phyloP scores from a whole-genome alignment of 2,888 invertebrate genomes.

The Rhagonycha lutea region DNA sequence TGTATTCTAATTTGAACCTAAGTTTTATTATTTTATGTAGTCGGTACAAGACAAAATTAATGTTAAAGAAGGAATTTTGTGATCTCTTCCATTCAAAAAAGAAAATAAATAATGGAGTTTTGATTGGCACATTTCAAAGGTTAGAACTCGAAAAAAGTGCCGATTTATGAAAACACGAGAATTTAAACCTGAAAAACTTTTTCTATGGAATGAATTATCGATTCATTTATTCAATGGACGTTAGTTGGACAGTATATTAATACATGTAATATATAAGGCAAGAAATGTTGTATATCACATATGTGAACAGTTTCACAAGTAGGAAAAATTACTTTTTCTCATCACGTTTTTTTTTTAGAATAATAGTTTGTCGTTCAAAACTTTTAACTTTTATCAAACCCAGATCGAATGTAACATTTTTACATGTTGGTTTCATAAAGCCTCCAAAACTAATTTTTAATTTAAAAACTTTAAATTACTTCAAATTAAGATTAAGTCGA shows the following conservation, averaged over 20 bases:
- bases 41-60: background rate
- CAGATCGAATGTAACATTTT: background rate
- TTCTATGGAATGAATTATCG: background rate
- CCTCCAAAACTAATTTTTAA: background rate
- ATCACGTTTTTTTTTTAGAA: slow-evolving; percentile 7
- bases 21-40: background rate
- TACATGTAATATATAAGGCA: background rate
- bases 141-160: background rate
- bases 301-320: slow-evolving; percentile 1
- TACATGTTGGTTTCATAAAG: background rate
- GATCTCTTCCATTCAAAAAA: background rate
- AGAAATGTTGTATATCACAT: slow-evolving; percentile 1
- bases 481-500: background rate
- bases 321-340: slow-evolving; percentile 3
- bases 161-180: background rate
- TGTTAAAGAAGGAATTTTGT: background rate
- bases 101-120: background rate
- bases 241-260: slow-evolving; percentile 1
- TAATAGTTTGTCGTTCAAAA: slow-evolving; percentile 6
- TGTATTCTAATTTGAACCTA: background rate
- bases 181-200: background rate
- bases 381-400: background rate
- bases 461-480: background rate
- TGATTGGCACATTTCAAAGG: background rate
- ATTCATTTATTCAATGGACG: slow-evolving; percentile 1